A percentile compares a stretch with the other conserved stretches of the same genome.
Evolutionary conservation across 2,888 invertebrate species (phyloP).

Genomic region (Ernsta delagoae): DNA sequence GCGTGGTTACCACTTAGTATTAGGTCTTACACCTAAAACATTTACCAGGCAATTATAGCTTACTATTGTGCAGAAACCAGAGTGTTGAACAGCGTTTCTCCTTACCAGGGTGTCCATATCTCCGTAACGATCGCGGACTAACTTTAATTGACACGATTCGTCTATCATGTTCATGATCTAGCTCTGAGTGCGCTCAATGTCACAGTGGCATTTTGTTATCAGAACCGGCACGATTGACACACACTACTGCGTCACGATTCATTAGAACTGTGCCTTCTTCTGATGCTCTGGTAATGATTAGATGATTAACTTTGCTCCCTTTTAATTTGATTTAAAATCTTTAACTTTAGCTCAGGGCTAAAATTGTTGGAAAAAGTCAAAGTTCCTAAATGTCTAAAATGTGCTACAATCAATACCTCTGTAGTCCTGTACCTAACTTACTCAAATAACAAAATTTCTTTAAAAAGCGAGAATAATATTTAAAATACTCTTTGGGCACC

Average conservation of each 20-base stretch:
- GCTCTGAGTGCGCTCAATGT: background rate
- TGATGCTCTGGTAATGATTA: background rate
- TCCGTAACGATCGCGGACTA: background rate
- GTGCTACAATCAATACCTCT: no score
- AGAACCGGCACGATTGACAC: background rate
- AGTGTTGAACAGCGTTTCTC: no score
- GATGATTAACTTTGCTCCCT: background rate
- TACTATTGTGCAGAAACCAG: background rate
- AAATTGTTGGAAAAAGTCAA: no score
- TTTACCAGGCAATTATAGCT: background rate
- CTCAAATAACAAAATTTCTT: no score
- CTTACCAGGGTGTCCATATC: background rate
- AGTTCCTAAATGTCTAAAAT: no score
- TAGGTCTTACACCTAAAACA: background rate
- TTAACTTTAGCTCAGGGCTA: no score
- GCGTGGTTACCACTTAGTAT: no score
- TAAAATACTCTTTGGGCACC: no score
- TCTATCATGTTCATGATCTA: constrained; percentile 4
- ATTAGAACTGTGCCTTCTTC: background rate
- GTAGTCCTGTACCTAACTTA: no score
- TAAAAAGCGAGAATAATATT: no score
- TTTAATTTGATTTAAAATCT: background rate
- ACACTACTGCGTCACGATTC: background rate
- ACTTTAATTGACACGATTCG: constrained; percentile 1
- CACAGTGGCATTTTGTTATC: background rate